Percentiles rank a stretch among this genome's conserved stretches.
Conservation (phyloP, 2,888 invertebrate genomes). For the Apamea epomidion region DNA sequence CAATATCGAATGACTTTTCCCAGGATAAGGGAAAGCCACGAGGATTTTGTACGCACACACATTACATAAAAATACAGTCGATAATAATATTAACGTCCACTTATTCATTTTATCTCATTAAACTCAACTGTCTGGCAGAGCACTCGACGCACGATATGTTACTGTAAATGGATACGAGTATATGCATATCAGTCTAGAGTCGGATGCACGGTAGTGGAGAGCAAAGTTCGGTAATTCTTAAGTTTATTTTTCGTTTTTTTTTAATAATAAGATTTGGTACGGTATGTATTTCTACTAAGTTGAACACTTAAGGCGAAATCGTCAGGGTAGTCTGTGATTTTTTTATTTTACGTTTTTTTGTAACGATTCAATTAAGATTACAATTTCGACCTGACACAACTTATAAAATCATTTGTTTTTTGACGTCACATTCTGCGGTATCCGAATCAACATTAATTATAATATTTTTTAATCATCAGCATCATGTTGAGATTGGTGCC, state of each 20-base stretch:
- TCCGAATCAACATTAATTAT: too few relatives aligned
- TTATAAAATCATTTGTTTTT: too few relatives aligned
- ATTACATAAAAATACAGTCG: conserved; percentile 48
- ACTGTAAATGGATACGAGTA: conserved; percentile 22
- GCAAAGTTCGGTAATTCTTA: conserved; percentile 7
- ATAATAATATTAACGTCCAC: conserved; percentile 45
- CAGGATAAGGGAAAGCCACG: conserved; percentile 71
- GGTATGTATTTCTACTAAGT: background rate
- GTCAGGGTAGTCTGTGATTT: too few relatives aligned
- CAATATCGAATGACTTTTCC: conserved; percentile 71
- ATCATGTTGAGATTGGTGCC: too few relatives aligned
- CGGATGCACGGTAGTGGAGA: background rate
- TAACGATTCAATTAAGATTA: too few relatives aligned
- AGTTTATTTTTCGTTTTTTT: background rate
- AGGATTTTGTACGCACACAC: conserved; percentile 68
- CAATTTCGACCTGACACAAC: background rate
- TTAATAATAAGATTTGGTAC: background rate
- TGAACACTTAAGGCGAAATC: too few relatives aligned
- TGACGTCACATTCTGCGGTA: background rate
- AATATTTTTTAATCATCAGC: too few relatives aligned
- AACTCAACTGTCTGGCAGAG: background rate
- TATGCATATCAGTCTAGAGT: background rate
- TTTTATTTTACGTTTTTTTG: too few relatives aligned
- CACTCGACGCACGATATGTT: conserved; percentile 2
- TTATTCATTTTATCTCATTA: conserved; percentile 48